phyloP scores from a whole-genome alignment of 92 coral and sea anemone genomes.

The Montipora capitata region DNA sequence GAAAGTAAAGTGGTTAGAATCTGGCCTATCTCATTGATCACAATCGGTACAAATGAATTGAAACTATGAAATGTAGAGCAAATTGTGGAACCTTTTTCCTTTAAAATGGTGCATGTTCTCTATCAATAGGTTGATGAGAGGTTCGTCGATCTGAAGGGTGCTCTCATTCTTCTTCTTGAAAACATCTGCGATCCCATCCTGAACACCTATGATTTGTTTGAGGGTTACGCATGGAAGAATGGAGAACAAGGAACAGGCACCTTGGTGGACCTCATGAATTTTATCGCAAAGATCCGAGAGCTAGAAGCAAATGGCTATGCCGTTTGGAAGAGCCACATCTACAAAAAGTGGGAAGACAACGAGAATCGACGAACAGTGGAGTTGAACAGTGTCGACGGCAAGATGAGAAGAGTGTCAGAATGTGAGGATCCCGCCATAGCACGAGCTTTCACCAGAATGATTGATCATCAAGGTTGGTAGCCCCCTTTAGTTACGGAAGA shows the following conservation, averaged over 20 bases:
- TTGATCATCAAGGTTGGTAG: constrained; percentile 37
- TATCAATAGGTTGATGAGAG: background rate
- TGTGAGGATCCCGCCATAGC: constrained; percentile 52
- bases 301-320: constrained; percentile 31
- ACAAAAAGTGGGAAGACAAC: constrained; percentile 7
- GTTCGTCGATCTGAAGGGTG: constrained; percentile 9
- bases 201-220: constrained; percentile 22
- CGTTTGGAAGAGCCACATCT: constrained; percentile 26
- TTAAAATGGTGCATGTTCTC: too few relatives aligned
- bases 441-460: constrained; percentile 33
- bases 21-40: too few relatives aligned
- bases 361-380: background rate
- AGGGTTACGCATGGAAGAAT: constrained; percentile 33
- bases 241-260: constrained; percentile 33
- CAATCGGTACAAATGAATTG: too few relatives aligned
- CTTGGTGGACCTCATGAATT: constrained; percentile 5
- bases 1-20: too few relatives aligned
- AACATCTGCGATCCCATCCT: constrained; percentile 39
- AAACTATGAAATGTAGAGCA: too few relatives aligned
- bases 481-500: too few relatives aligned
- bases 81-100: too few relatives aligned
- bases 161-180: constrained; percentile 23
- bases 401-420: background rate
- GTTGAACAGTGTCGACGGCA: background rate
- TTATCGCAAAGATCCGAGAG: constrained; percentile 7